Percentiles rank a stretch among this genome's conserved stretches.
Evolutionary conservation across 2,888 invertebrate species (phyloP).

Genomic region (Lasioglossum malachurum): DNA sequence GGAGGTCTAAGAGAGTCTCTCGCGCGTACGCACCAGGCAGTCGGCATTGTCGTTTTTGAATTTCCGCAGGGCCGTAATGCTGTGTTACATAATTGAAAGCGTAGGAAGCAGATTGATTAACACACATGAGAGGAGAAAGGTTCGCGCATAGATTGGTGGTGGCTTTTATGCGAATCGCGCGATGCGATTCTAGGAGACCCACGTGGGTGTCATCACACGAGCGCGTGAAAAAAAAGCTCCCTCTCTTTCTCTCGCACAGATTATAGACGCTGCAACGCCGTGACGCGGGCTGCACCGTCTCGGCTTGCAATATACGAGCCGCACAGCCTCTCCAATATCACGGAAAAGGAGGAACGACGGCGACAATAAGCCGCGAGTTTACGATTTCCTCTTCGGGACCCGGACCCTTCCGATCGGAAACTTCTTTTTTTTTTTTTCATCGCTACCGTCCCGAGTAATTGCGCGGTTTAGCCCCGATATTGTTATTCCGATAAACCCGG

Average conservation of each 20-base stretch:
- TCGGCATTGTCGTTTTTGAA: conserved; percentile 58
- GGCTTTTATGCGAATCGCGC: conserved; percentile 82
- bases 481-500: conserved; percentile 54
- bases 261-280: conserved; percentile 56
- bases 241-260: conserved; percentile 32
- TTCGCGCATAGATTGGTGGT: conserved; percentile 79
- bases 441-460: neutral
- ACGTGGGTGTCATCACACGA: conserved; percentile 74
- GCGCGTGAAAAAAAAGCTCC: conserved; percentile 58
- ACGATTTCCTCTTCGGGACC: conserved; percentile 34
- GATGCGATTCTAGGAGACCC: conserved; percentile 59
- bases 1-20: conserved; percentile 17
- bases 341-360: conserved; percentile 45
- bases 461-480: conserved; percentile 41
- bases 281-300: conserved; percentile 21
- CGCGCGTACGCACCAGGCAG: conserved; percentile 40
- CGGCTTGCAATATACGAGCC: conserved; percentile 43
- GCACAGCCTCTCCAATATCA: conserved; percentile 47
- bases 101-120: conserved; percentile 85
- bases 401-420: neutral
- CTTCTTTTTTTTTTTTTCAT: neutral
- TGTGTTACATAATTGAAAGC: conserved; percentile 83
- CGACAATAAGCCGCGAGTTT: conserved; percentile 40
- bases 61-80: conserved; percentile 76
- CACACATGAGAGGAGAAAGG: conserved; percentile 84